Percentiles rank a stretch among this genome's conserved stretches.
Evolutionary conservation across 2,113 vertebrate species (phyloP).

Genomic region (Rhadina sibilatrix): DNA sequence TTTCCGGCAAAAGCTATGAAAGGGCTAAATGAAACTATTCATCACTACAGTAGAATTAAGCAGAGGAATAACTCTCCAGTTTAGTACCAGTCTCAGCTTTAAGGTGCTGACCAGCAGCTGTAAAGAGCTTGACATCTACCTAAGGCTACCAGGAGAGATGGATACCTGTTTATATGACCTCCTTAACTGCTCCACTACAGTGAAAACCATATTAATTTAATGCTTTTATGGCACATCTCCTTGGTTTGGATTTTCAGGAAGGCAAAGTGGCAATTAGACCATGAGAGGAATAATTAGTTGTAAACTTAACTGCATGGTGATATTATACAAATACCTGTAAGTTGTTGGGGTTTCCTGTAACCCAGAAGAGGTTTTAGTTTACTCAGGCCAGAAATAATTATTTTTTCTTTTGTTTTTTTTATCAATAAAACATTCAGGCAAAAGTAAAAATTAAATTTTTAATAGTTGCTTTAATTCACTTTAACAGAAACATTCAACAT

Average conservation of each 20-base stretch:
- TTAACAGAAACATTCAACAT: background rate
- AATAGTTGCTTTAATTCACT: background rate
- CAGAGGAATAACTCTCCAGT: background rate
- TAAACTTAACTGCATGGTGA: background rate
- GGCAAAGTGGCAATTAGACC: background rate
- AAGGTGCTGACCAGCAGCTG: background rate
- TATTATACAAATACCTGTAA: background rate
- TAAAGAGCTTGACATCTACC: background rate
- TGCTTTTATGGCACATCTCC: background rate
- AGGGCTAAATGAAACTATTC: background rate
- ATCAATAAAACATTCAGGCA: background rate
- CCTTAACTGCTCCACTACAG: background rate
- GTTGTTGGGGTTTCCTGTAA: background rate
- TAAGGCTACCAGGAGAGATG: background rate
- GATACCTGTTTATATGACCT: background rate
- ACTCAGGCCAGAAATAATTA: background rate
- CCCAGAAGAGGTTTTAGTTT: background rate
- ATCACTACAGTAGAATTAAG: background rate
- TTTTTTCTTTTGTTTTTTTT: background rate
- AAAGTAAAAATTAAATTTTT: background rate
- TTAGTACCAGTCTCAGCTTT: background rate
- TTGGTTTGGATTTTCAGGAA: background rate
- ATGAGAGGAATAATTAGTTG: background rate
- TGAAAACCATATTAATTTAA: background rate
- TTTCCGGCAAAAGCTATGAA: background rate